phyloP scores from a whole-genome alignment of 2,113 vertebrate genomes.

The Xenotilapia longispinis region DNA sequence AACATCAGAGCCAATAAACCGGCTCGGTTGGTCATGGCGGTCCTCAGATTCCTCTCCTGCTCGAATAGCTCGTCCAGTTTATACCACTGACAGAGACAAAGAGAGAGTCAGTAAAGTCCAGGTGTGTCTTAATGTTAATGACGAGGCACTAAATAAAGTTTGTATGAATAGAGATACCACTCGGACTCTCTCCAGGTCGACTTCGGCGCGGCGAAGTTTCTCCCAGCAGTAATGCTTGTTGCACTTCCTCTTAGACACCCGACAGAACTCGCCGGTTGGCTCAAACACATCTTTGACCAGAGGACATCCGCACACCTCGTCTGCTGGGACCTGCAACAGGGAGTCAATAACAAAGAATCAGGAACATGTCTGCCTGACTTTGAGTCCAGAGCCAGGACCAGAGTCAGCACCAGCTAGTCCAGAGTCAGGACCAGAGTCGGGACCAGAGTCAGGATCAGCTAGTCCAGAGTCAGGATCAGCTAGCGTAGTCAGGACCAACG shows the following conservation, averaged over 20 bases:
- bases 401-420: fast-evolving
- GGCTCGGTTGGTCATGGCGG: conserved; percentile 88
- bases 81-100: conserved; percentile 77
- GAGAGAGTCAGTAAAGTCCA: not conserved
- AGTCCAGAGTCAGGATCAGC: too few relatives aligned
- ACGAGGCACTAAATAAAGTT: not conserved
- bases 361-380: not conserved
- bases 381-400: not conserved
- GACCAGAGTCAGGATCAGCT: fast-evolving
- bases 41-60: conserved; percentile 86
- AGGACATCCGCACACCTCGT: conserved; percentile 88
- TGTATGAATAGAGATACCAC: conserved; percentile 66
- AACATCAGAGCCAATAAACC: conserved; percentile 87
- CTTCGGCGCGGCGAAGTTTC: conserved; percentile 82
- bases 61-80: conserved; percentile 90
- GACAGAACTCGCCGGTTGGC: conserved; percentile 83
- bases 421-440: not conserved
- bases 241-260: conserved; percentile 84
- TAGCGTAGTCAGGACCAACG: too few relatives aligned
- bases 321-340: conserved; percentile 72
- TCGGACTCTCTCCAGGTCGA: conserved; percentile 84
- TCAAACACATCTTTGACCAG: conserved; percentile 85
- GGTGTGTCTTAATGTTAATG: not conserved
- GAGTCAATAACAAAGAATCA: fast-evolving
- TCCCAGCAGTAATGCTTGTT: conserved; percentile 92